phyloP scores from a whole-genome alignment of 2,888 invertebrate species.

The Hermaeophaga mercurialis region DNA sequence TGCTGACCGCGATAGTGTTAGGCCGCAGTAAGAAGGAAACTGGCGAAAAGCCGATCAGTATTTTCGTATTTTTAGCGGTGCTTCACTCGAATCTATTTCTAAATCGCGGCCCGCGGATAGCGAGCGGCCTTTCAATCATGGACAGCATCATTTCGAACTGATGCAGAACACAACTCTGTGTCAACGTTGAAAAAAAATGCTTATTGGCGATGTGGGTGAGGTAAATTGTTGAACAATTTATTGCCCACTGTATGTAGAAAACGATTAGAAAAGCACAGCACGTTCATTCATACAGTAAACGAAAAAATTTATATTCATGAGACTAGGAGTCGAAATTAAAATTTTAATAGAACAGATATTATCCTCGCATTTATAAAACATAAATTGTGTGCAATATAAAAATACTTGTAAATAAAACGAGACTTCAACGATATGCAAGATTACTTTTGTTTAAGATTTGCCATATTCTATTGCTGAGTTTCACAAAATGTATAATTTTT shows the following conservation, averaged over 20 bases:
- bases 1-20: conserved; percentile 45
- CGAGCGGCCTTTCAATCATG: conserved; percentile 27
- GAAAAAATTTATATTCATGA: no score
- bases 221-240: conserved; percentile 14
- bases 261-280: neutral
- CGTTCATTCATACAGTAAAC: neutral
- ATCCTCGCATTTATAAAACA: no score
- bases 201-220: conserved; percentile 22
- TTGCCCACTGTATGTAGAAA: conserved; percentile 8
- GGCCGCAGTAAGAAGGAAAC: conserved; percentile 54
- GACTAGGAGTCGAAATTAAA: no score
- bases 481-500: no score
- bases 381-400: no score
- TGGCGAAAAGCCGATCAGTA: conserved; percentile 51
- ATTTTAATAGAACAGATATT: no score
- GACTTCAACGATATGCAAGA: no score
- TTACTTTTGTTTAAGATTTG: no score
- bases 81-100: conserved; percentile 52
- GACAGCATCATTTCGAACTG: conserved; percentile 29
- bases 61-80: conserved; percentile 53
- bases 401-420: no score
- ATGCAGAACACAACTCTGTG: conserved; percentile 9
- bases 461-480: no score
- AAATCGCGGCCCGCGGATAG: conserved; percentile 35
- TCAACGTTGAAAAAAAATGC: conserved; percentile 22